Base-by-base conservation (phyloP, 2,888 invertebrate genomes). In the Synanthedon formicaeformis region DNA sequence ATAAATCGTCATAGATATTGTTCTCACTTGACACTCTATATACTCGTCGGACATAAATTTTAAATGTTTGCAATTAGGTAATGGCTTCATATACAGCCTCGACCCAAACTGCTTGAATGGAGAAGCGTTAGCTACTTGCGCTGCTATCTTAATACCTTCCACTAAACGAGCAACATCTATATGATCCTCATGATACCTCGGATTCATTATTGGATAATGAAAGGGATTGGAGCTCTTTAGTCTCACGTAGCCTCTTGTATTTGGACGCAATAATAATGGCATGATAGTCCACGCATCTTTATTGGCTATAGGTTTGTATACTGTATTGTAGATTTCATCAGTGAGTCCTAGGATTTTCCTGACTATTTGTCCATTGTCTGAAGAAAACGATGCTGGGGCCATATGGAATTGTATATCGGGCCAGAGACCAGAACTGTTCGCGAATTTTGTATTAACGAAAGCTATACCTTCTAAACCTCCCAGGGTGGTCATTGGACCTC, bases 321-420 rank as follows among this genome's bases (percentile, higher is more conserved):
- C 94, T 1, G 92, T 90, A 65, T 95, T 90, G 70, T 95, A 96
- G 0, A 96, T 75, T 53, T 92, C 91, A 55, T 96, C 95, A 45
- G 94, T 94, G 0, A 96, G 76, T 0, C 95, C 95, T 34, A 95
- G 77, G 27, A 95, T 93, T 82, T 95, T 91, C 72, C 91, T 84
- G 0, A 94, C 91, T 68, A 95, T 87, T 52, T 91, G 90, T 0
- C 93, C 93, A 53, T 91, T 92, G 67, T 95, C 95, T 0, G 95
- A 94, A 55, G 93, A 93, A 48, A 95, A 92, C 0, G 94, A 94
- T 0, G 96, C 95, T 1, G 96, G 96, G 2, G 96, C 96, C 93
- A 97, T 96, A 68, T 97, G 96, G 65, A 96, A 94, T 65, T 97
- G 96, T 50, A 97, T 92, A 64, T 97, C 96, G 0, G 96, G 96